A percentile compares a stretch with the other conserved stretches of the same genome.
Evolutionary conservation across 2,113 vertebrate species (phyloP).

Genomic region (Aspidoscelis tigris): DNA sequence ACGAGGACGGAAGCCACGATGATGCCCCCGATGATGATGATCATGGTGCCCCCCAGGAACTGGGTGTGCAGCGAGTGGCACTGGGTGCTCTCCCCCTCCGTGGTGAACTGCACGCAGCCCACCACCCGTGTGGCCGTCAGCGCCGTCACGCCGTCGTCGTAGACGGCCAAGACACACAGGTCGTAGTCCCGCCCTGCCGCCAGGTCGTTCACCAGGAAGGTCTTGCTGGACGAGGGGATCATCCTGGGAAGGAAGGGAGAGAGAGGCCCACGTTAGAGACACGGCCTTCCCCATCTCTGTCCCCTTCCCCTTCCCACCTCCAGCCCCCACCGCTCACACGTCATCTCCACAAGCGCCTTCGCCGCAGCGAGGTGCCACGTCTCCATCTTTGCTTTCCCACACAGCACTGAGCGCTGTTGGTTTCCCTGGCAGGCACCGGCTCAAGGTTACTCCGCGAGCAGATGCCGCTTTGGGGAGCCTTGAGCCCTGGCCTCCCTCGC

Average conservation of each 20-base stretch:
- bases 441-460: too few relatives aligned
- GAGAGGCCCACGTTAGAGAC: not conserved
- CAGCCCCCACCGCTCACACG: too few relatives aligned
- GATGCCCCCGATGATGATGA: conserved; percentile 94
- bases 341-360: not conserved
- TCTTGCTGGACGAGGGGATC: conserved; percentile 90
- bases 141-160: conserved; percentile 87
- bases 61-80: conserved; percentile 89
- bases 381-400: too few relatives aligned
- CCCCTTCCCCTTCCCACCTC: not conserved
- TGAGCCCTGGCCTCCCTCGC: too few relatives aligned
- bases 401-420: too few relatives aligned
- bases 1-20: conserved; percentile 94
- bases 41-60: conserved; percentile 94
- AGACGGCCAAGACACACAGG: conserved; percentile 91
- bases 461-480: too few relatives aligned
- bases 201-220: conserved; percentile 91
- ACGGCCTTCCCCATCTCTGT: too few relatives aligned
- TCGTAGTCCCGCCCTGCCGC: conserved; percentile 90
- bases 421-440: too few relatives aligned
- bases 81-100: conserved; percentile 81
- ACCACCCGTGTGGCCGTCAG: conserved; percentile 88
- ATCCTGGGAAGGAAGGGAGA: conserved; percentile 75
- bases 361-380: too few relatives aligned
- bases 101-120: conserved; percentile 90